A percentile compares a stretch with the other conserved stretches of the same genome.
phyloP scores from a whole-genome alignment of 1,140 invertebrate species.

The Pygmarrhopalites habei region DNA sequence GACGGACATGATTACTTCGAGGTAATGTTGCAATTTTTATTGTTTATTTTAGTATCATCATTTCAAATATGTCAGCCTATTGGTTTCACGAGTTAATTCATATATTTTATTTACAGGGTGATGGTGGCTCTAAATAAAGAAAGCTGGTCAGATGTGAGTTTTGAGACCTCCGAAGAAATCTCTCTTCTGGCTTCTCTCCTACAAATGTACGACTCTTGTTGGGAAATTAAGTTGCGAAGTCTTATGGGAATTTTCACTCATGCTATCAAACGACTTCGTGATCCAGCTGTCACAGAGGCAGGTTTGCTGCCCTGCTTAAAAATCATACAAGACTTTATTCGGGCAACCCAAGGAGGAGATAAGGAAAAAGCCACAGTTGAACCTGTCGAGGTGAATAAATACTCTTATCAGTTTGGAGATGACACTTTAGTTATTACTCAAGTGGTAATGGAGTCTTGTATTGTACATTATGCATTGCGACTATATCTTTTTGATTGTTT shows the following conservation, averaged over 20 bases:
- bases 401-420: too few species aligned
- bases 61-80: too few species aligned
- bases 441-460: too few species aligned
- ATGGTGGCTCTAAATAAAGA: conserved; percentile 32
- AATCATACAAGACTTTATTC: conserved; percentile 70
- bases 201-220: conserved; percentile 87
- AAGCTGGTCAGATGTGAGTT: conserved; percentile 41
- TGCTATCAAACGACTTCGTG: conserved; percentile 61
- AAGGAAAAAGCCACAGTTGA: conserved; percentile 51
- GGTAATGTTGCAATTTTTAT: conserved; percentile 6
- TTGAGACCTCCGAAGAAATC: conserved; percentile 60
- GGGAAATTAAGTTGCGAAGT: conserved; percentile 82
- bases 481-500: too few species aligned
- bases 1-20: conserved; percentile 33
- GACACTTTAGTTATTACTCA: too few species aligned
- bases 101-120: conserved; percentile 23
- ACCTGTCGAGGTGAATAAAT: conserved; percentile 50
- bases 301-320: conserved; percentile 74
- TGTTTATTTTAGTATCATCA: not conserved
- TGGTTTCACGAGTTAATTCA: too few species aligned
- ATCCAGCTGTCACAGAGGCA: conserved; percentile 67
- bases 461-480: too few species aligned
- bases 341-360: conserved; percentile 56
- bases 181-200: conserved; percentile 76
- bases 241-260: conserved; percentile 75